Base-by-base conservation (phyloP, 2,888 invertebrate genomes). In the Tiphia femorata region DNA sequence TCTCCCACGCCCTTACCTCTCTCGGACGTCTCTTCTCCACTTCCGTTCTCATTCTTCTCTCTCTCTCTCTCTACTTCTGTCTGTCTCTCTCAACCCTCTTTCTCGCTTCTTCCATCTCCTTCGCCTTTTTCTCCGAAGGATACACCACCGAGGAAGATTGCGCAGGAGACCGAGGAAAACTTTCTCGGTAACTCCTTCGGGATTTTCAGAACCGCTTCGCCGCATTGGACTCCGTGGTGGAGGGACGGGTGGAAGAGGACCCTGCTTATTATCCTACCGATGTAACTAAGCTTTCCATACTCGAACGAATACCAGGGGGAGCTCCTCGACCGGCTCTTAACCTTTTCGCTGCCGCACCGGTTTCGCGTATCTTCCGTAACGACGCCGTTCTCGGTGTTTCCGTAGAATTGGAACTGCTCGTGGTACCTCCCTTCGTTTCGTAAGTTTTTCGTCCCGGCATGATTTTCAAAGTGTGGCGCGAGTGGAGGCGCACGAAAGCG, bases 261-360 rank as follows among this genome's bases (percentile, higher is more conserved):
- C 30, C 40, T 60, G 54, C 60, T 63, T 69, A 68, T 69, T 62
- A 70, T 55, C 51, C 52, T 17, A 19, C 20, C 27, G 41, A 49
- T 35, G 48, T 58, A 62, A 66, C 58, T 51, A 51, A 49, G 29
- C 42, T 53, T 30, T 48, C 49, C 20, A 25, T 41, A 47, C 50
- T 38, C 33, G 44, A 43, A 14, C 25, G 21, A 59, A 62, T 41
- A 43, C 47, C 49, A 20, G 1, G 25, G 10, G 40, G 40, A 51
- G 21, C n/a, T 8, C 12, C 4, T 14, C 19, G 14, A n/a, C 25
- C 14, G 33, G 12, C 6, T 33, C 33, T 40, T 46, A 12, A 19
- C 29, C 30, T 47, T 43, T 12, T 30, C 17, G 1, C 4, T 16
- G n/a, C 12, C n/a, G 16, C 27, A n/a, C 12, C 14, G 33, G 47